phyloP scores from a whole-genome alignment of 2,888 invertebrate species.

The Listrodromus nycthemerus region DNA sequence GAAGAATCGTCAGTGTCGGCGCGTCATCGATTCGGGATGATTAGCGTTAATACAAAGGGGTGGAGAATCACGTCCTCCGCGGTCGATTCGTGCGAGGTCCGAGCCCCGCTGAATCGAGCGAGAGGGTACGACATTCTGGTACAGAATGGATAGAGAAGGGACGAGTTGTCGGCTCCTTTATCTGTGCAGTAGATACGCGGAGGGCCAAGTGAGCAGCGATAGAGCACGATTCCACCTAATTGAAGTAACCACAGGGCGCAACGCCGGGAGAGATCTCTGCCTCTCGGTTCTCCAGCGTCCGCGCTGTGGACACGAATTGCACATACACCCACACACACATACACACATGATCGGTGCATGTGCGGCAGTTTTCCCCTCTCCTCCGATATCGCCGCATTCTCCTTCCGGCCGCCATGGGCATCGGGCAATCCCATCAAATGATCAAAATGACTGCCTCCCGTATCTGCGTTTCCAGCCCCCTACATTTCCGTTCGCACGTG shows the following conservation, averaged over 20 bases:
- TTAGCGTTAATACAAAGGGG: constrained; percentile 80
- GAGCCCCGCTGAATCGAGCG: constrained; percentile 32
- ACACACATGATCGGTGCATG: not conserved
- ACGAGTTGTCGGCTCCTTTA: constrained; percentile 58
- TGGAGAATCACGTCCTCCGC: constrained; percentile 79
- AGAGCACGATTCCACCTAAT: constrained; percentile 82
- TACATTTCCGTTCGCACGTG: constrained; percentile 81
- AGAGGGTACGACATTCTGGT: not conserved
- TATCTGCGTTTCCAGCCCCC: constrained; percentile 74
- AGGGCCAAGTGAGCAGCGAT: constrained; percentile 68
- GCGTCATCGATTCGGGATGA: constrained; percentile 78
- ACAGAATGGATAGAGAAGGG: constrained; percentile 24
- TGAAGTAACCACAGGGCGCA: constrained; percentile 84
- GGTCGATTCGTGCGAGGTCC: constrained; percentile 76
- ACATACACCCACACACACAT: not conserved
- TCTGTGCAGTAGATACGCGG: constrained; percentile 69
- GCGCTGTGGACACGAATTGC: constrained; percentile 48
- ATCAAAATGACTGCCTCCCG: constrained; percentile 81
- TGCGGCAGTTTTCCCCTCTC: constrained; percentile 6
- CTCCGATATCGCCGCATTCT: constrained; percentile 40
- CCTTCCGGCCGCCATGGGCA: constrained; percentile 62
- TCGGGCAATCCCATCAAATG: constrained; percentile 79
- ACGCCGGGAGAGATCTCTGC: constrained; percentile 73
- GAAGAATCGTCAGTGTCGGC: constrained; percentile 37
- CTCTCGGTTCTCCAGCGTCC: constrained; percentile 51